Conservation (phyloP, 2,113 vertebrate genomes). For the Tangachromis dhanisi region DNA sequence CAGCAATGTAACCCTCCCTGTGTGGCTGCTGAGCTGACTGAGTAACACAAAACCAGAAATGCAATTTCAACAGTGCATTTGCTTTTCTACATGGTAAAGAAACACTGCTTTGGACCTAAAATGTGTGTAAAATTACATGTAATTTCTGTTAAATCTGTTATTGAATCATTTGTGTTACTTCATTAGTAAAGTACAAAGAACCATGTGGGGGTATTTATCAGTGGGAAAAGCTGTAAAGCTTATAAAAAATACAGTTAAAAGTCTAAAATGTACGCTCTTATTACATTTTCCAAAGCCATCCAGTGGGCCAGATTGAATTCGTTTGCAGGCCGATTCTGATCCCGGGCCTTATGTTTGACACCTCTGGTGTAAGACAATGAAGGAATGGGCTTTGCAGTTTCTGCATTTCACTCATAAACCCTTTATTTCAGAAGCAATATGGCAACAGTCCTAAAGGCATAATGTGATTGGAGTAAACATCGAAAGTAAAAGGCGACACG, state of each 20-base stretch:
- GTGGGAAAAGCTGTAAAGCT: neutral
- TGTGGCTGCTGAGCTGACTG: neutral
- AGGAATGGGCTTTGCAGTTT: neutral
- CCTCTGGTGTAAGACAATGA: neutral
- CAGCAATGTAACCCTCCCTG: neutral
- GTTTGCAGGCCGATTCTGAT: neutral
- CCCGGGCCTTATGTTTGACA: neutral
- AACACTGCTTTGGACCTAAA: neutral
- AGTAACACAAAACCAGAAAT: neutral
- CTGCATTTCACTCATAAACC: neutral
- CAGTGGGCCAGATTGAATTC: neutral
- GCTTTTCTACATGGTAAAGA: neutral
- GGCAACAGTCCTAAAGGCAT: slow-evolving; percentile 30
- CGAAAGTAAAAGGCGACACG: neutral
- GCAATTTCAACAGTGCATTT: neutral
- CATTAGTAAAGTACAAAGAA: neutral
- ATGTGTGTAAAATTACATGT: neutral
- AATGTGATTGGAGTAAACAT: slow-evolving; percentile 28
- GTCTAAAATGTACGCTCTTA: neutral
- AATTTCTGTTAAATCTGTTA: neutral
- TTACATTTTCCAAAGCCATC: neutral
- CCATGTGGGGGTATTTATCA: neutral
- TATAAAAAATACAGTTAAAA: neutral
- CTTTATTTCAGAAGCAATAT: slow-evolving; percentile 38
- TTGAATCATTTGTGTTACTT: neutral